Conservation (phyloP, 2,888 invertebrate species). For the Drosophila percnosoma region DNA sequence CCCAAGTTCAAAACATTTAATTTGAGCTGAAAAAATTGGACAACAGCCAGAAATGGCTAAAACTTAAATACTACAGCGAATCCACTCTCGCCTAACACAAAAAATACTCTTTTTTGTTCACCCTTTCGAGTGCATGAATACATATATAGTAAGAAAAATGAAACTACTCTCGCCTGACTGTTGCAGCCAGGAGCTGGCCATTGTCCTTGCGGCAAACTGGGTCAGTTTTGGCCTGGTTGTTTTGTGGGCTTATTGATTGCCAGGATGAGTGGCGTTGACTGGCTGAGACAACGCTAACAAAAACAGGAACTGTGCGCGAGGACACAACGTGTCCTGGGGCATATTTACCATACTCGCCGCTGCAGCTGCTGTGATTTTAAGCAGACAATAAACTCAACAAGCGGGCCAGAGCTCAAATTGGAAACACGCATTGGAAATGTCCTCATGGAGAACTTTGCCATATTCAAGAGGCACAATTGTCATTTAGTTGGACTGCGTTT, state of each 20-base stretch:
- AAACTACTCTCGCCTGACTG: slow-evolving; percentile 52
- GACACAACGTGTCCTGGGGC: slow-evolving; percentile 34
- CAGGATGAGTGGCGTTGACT: slow-evolving; percentile 34
- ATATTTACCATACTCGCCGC: slow-evolving; percentile 30
- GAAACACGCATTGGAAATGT: slow-evolving; percentile 21
- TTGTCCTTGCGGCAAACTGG: slow-evolving; percentile 72
- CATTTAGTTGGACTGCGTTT: slow-evolving; percentile 29
- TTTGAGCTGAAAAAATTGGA: not conserved
- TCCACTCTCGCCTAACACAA: not conserved
- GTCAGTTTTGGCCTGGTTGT: slow-evolving; percentile 66
- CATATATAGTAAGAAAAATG: not conserved
- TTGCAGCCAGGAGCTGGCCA: slow-evolving; percentile 50
- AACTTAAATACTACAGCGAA: not conserved
- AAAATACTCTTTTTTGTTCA: not conserved
- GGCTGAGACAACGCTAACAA: slow-evolving; percentile 16
- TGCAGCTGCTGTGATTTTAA: slow-evolving; percentile 41
- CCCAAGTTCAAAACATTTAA: too few species aligned
- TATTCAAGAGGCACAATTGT: slow-evolving; percentile 16
- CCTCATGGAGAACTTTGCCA: not conserved
- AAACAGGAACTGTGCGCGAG: slow-evolving; percentile 19
- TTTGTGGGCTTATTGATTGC: slow-evolving; percentile 65
- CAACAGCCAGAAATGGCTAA: not conserved
- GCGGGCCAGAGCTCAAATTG: slow-evolving; percentile 19
- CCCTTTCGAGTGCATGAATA: not conserved
- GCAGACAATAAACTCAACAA: slow-evolving; percentile 18